These are phyloP conservation scores for Capitulum mitella DNA, from an alignment of 2,888 invertebrate species.

Conservation along the genomic window DNA sequence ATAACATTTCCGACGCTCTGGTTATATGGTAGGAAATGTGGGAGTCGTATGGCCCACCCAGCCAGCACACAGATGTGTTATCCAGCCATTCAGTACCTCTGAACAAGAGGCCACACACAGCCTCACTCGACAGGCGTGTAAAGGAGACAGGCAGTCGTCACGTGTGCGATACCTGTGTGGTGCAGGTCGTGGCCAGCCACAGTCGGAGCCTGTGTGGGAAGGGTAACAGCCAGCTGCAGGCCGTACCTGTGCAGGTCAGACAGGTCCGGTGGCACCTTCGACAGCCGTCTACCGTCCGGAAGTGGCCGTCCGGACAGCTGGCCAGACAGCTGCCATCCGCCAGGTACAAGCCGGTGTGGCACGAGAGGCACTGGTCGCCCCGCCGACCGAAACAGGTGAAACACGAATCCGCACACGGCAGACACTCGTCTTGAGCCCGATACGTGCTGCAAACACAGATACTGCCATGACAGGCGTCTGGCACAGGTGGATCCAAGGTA, in stretches of 20 bases:
- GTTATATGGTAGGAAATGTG: too few species aligned
- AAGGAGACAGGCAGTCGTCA: background rate
- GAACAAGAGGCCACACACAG: background rate
- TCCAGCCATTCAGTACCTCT: background rate
- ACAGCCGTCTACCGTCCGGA: background rate
- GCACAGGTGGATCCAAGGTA: too few species aligned
- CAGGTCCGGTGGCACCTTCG: conserved; percentile 1
- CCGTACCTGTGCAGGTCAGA: background rate
- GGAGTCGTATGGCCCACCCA: too few species aligned
- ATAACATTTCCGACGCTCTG: too few species aligned
- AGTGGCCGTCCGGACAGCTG: background rate
- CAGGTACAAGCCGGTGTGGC: background rate
- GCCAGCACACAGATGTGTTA: background rate
- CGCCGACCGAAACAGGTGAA: conserved; percentile 56
- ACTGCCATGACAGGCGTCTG: too few species aligned
- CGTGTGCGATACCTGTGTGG: background rate
- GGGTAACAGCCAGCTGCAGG: background rate
- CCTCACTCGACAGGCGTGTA: background rate
- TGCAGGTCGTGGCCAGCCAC: too few species aligned
- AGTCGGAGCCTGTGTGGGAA: background rate
- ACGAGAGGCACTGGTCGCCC: background rate
- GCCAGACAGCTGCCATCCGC: background rate
- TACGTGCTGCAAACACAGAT: too few species aligned
- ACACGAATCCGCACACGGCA: conserved; percentile 57
- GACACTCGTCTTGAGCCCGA: conserved; percentile 45